Conservation (phyloP, 2,113 vertebrate species). For the Myotis brandtii region DNA sequence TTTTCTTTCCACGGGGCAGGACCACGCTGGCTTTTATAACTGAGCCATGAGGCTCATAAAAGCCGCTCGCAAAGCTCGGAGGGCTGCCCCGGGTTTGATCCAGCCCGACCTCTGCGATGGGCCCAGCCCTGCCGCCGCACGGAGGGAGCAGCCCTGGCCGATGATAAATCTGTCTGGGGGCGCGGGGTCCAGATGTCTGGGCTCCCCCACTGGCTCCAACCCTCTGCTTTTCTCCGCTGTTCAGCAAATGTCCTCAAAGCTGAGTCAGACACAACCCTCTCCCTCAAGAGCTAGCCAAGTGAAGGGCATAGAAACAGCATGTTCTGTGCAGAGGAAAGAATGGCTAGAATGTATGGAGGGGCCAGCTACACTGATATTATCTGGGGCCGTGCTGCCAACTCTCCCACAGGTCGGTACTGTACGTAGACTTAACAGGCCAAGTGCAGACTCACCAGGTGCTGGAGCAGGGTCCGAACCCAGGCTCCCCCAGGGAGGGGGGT, state of each 20-base stretch:
- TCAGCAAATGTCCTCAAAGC: neutral
- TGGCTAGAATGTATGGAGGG: neutral
- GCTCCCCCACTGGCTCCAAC: neutral
- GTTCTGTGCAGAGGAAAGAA: neutral
- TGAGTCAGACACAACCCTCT: neutral
- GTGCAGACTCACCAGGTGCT: too few relatives aligned
- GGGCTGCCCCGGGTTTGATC: neutral
- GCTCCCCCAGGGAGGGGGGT: too few relatives aligned
- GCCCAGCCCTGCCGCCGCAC: neutral
- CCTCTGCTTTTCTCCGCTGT: neutral
- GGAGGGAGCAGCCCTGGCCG: neutral
- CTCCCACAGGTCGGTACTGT: neutral
- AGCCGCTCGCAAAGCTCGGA: neutral
- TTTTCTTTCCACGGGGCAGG: constrained; percentile 39
- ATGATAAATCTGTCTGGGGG: neutral
- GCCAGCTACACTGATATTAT: rapidly evolving
- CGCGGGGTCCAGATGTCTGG: neutral
- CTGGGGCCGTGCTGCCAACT: rapidly evolving
- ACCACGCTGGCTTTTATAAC: constrained; percentile 30
- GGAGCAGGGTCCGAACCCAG: neutral
- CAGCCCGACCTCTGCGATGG: neutral
- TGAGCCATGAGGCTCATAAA: constrained; percentile 50
- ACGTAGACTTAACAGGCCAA: neutral
- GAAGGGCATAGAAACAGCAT: neutral
- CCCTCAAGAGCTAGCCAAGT: neutral